phyloP scores from a whole-genome alignment of 1,140 invertebrate genomes.

The Drosophila bocki region DNA sequence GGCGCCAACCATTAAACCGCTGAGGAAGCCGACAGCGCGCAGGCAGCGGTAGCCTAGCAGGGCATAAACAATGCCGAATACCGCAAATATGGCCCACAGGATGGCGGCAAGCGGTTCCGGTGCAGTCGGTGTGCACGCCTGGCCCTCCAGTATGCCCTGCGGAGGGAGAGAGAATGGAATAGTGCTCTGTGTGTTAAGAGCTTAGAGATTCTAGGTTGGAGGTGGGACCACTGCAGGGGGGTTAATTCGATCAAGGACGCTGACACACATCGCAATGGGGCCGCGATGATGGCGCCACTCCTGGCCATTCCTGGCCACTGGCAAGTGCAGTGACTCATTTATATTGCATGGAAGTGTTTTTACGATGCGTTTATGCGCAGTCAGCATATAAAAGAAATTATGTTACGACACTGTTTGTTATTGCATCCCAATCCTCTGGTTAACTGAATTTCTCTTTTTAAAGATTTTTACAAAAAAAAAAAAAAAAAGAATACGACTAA shows the following conservation, averaged over 20 bases:
- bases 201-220: neutral
- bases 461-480: neutral
- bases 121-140: slow-evolving; percentile 73
- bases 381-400: neutral
- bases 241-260: slow-evolving; percentile 70
- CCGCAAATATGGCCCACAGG: slow-evolving; percentile 82
- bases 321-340: slow-evolving; percentile 2
- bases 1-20: slow-evolving; percentile 94
- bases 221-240: neutral
- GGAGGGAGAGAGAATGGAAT: neutral
- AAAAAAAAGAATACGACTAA: neutral
- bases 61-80: slow-evolving; percentile 88
- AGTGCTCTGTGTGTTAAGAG: neutral
- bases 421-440: neutral
- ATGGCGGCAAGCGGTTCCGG: slow-evolving; percentile 78
- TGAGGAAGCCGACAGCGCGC: slow-evolving; percentile 95
- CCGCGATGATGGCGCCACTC: slow-evolving; percentile 11
- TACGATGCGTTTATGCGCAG: slow-evolving; percentile 7
- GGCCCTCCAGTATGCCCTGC: slow-evolving; percentile 81
- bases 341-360: neutral
- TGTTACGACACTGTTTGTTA: neutral
- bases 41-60: slow-evolving; percentile 93
- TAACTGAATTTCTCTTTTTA: neutral
- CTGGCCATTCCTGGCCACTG: neutral
- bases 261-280: slow-evolving; percentile 31